phyloP scores from a whole-genome alignment of 2,888 invertebrate species.

The Melanostoma scalare region DNA sequence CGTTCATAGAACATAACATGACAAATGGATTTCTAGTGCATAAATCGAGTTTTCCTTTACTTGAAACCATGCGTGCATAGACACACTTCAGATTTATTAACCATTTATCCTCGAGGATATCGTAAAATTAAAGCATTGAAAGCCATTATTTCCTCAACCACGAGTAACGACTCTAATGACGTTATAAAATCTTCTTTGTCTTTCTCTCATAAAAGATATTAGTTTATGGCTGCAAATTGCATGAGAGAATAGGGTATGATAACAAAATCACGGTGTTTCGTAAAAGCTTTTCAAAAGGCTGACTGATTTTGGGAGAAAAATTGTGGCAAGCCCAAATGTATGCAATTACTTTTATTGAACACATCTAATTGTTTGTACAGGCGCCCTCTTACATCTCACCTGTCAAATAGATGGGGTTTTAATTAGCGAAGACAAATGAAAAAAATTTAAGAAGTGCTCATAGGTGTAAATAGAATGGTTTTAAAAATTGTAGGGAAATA shows the following conservation, averaged over 20 bases:
- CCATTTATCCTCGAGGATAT: neutral
- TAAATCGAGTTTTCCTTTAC: too few species aligned
- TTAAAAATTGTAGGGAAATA: too few species aligned
- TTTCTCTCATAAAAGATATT: neutral
- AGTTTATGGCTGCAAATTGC: neutral
- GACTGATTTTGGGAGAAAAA: neutral
- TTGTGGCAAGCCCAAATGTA: neutral
- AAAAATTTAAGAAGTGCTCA: neutral
- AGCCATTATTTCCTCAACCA: neutral
- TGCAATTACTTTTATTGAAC: neutral
- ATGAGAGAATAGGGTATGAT: conserved; percentile 14
- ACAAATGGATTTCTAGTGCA: neutral
- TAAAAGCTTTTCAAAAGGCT: neutral
- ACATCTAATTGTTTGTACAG: neutral
- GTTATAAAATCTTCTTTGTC: conserved; percentile 1
- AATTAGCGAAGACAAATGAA: too few species aligned
- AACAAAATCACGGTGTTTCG: neutral
- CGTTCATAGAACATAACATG: neutral
- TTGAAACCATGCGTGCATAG: neutral
- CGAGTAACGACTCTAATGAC: neutral
- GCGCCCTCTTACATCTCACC: conserved; percentile 7
- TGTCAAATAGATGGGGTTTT: neutral
- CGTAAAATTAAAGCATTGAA: neutral
- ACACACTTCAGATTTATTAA: neutral
- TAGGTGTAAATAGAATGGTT: neutral